Percentiles rank a stretch among this genome's conserved stretches.
These are phyloP conservation scores for Coptodon bakossiorum DNA, from an alignment of 2,113 vertebrate genomes.

Conservation along the genomic window DNA sequence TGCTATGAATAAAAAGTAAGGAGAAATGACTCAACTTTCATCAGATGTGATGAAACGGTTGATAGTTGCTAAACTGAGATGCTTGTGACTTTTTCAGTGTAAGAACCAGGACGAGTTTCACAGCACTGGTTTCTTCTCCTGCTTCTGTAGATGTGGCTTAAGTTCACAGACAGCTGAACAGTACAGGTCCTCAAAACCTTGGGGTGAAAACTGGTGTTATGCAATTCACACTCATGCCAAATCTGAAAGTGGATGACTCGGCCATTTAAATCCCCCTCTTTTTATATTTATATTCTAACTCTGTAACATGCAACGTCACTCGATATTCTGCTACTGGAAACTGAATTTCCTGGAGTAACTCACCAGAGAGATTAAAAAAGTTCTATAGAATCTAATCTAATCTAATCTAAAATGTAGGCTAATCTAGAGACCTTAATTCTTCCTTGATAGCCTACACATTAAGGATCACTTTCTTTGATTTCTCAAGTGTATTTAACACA, in stretches of 20 bases:
- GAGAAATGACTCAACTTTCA: neutral
- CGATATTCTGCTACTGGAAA: neutral
- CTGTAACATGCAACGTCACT: neutral
- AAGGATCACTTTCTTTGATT: neutral
- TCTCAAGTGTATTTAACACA: neutral
- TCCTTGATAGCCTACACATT: neutral
- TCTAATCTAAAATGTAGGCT: too few relatives aligned
- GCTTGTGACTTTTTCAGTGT: neutral
- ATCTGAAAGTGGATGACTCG: neutral
- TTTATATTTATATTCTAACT: neutral
- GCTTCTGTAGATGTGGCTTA: neutral
- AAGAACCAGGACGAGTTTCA: neutral
- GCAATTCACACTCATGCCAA: fast-evolving
- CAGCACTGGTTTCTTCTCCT: neutral
- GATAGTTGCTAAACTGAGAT: neutral
- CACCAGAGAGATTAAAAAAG: fast-evolving
- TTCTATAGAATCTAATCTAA: neutral
- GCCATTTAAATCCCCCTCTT: neutral
- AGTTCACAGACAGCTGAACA: neutral
- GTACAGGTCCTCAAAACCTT: fast-evolving
- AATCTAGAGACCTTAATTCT: neutral
- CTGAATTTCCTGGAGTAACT: neutral
- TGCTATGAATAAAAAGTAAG: neutral
- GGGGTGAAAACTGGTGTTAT: neutral
- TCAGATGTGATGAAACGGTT: neutral